A percentile compares a stretch with the other conserved stretches of the same genome.
phyloP scores from a whole-genome alignment of 2,888 invertebrate species.

The Torymus texanus region DNA sequence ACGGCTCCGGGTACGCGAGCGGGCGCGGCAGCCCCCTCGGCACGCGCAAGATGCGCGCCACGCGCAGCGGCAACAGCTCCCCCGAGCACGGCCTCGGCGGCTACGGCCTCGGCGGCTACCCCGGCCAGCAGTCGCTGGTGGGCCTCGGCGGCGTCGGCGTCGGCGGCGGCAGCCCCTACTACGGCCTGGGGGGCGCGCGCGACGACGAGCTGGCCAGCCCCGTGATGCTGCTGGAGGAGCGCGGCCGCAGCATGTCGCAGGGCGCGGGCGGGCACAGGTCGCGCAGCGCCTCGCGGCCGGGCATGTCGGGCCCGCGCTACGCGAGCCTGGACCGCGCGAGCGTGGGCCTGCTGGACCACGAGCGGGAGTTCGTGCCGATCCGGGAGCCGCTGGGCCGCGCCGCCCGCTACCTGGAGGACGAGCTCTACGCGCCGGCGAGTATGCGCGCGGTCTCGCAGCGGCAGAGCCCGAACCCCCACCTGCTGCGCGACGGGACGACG shows the following conservation, averaged over 20 bases:
- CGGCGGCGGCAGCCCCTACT: constrained; percentile 45
- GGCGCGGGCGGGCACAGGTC: constrained; percentile 84
- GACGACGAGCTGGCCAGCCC: constrained; percentile 75
- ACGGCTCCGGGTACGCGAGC: constrained; percentile 78
- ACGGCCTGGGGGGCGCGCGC: constrained; percentile 55
- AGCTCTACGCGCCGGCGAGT: constrained; percentile 76
- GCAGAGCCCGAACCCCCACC: constrained; percentile 83
- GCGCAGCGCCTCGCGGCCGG: constrained; percentile 87
- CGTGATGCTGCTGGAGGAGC: constrained; percentile 86
- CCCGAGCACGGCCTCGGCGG: constrained; percentile 77
- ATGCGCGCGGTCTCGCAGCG: constrained; percentile 75
- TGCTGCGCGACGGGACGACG: constrained; percentile 80
- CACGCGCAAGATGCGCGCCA: constrained; percentile 44
- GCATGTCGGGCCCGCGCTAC: constrained; percentile 76
- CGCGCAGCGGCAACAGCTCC: constrained; percentile 79
- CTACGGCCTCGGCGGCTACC: constrained; percentile 63
- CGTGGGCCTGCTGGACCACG: constrained; percentile 84
- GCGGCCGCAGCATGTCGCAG: constrained; percentile 78
- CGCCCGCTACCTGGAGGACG: constrained; percentile 69
- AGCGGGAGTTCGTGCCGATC: constrained; percentile 91
- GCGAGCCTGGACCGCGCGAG: constrained; percentile 82
- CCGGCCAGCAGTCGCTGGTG: constrained; percentile 25
- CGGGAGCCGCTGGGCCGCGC: constrained; percentile 79
- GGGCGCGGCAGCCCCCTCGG: constrained; percentile 73
- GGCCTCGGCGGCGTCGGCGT: constrained; percentile 18